Base-by-base conservation (phyloP, 1,140 invertebrate species). In the Zaprionus tsacasi region DNA sequence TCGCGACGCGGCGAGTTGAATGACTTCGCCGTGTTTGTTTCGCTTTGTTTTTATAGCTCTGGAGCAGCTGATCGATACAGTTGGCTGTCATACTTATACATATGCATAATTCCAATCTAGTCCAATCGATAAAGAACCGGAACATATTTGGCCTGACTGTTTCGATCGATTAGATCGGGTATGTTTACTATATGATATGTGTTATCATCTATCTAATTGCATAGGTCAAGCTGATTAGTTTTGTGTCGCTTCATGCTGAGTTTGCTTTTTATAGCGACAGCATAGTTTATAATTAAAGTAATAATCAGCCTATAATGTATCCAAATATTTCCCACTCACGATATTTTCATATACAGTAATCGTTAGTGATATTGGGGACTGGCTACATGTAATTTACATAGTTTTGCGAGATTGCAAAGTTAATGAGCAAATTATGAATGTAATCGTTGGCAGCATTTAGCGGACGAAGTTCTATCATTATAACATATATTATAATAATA, bases 11-110 rank as follows among this genome's bases (percentile, higher is more conserved):
- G 2, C 13, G 11, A 40, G 71, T 74, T 74, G 71, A 74, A 74
- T 74, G 71, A 74, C 71, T 74, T 63, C 25, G 15, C 45, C 25
- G 30, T 61, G 33, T 43, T 43, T 43, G 40, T 43, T 43, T 43
- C 30, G 38, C 15, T n/a, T 25, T 27, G 27, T 30, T 30, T 30
- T 30, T 30, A 30, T 30, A 30, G 27, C 13, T 5, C 36, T 38
- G 11, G 11, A 55, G 36, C 57, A 48, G 48, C 57, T 61, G 65
- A 50, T 45, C 15, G 58, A 38, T 40, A 50, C 11, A 35, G 33
- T 30, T 27, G 3, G 7, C 21, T 38, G 4, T 12, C 38, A 45
- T 25, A 25, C 45, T 12, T 25, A 50, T 50, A 6, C 10, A 50
- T 6, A 21, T 21, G 2, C 45, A 48, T 48, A 10, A 3, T n/a